These are phyloP conservation scores for Chrysotoxum bicinctum DNA, from an alignment of 2,888 invertebrate genomes.

Conservation along the genomic window DNA sequence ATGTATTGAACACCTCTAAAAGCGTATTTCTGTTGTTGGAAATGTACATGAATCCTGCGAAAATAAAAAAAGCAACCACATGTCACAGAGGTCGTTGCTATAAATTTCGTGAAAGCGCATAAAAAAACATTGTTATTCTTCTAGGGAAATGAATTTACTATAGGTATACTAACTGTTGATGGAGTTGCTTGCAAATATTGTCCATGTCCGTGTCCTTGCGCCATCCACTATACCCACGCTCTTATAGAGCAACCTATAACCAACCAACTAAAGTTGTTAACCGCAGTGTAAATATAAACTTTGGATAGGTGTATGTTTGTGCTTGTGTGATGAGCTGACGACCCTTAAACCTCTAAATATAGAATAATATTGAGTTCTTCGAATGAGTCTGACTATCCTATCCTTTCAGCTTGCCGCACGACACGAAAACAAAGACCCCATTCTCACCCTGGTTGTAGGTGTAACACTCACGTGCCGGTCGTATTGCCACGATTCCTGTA, in stretches of 20 bases:
- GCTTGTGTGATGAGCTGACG: neutral
- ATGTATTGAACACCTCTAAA: neutral
- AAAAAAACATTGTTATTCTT: neutral
- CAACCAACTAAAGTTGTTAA: conserved; percentile 7
- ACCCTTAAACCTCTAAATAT: conserved; percentile 13
- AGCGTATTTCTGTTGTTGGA: neutral
- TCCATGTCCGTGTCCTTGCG: neutral
- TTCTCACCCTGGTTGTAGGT: neutral
- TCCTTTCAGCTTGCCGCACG: neutral
- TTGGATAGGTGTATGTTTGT: conserved; percentile 12
- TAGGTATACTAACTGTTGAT: neutral
- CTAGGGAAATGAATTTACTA: neutral
- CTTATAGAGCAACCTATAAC: neutral
- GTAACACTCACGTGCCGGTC: conserved; percentile 4
- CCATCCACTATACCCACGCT: neutral
- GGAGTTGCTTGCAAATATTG: conserved; percentile 24
- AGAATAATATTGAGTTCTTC: conserved; percentile 2
- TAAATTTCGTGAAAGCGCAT: neutral
- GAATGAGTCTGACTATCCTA: neutral
- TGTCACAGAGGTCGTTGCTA: neutral
- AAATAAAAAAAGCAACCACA: neutral
- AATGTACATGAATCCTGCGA: conserved; percentile 11
- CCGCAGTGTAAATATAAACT: conserved; percentile 29
- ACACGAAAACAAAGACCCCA: neutral
- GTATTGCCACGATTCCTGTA: neutral